A percentile compares a stretch with the other conserved stretches of the same genome.
Conservation (phyloP, 1,140 invertebrate species). For the Bilobella aurantiaca region DNA sequence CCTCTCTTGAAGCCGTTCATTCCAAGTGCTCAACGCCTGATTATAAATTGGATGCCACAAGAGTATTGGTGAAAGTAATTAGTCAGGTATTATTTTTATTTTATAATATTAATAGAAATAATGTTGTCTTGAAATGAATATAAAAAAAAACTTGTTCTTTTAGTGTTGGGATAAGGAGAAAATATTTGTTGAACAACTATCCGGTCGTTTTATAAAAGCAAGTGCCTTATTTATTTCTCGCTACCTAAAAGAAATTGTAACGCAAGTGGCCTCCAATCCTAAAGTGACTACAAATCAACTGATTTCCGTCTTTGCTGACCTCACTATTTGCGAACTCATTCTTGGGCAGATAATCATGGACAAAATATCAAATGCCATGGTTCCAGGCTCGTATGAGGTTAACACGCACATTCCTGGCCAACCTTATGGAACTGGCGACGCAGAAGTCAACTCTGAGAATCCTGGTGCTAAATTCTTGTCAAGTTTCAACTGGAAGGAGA, state of each 20-base stretch:
- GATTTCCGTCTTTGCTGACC: slow-evolving; percentile 27
- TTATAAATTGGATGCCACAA: slow-evolving; percentile 30
- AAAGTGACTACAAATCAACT: slow-evolving; percentile 12
- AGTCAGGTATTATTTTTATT: slow-evolving; percentile 25
- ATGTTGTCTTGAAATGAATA: no score
- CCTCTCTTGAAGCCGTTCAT: slow-evolving; percentile 19
- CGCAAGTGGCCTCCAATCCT: slow-evolving; percentile 18
- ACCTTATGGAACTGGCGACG: no score
- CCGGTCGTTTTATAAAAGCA: slow-evolving; percentile 32
- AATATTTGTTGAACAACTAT: slow-evolving; percentile 24
- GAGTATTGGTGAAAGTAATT: slow-evolving; percentile 27
- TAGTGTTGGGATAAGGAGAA: slow-evolving; percentile 34
- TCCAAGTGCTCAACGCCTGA: slow-evolving; percentile 22
- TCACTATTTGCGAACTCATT: slow-evolving; percentile 29
- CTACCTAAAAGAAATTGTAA: slow-evolving; percentile 21
- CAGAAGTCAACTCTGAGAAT: slow-evolving; percentile 9
- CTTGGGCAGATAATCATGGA: slow-evolving; percentile 29
- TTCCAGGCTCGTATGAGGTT: no score
- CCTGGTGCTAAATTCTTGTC: slow-evolving; percentile 22
- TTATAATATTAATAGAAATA: no score
- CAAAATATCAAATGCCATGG: no score
- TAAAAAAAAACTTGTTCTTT: no score
- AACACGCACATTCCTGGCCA: no score
- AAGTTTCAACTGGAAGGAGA: slow-evolving; percentile 20
- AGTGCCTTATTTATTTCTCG: slow-evolving; percentile 33